Evolutionary conservation across 2,113 vertebrate genomes (phyloP), one percentile per base, ranked within the genome.

Genomic region (Forbesichthys papilliferus): DNA sequence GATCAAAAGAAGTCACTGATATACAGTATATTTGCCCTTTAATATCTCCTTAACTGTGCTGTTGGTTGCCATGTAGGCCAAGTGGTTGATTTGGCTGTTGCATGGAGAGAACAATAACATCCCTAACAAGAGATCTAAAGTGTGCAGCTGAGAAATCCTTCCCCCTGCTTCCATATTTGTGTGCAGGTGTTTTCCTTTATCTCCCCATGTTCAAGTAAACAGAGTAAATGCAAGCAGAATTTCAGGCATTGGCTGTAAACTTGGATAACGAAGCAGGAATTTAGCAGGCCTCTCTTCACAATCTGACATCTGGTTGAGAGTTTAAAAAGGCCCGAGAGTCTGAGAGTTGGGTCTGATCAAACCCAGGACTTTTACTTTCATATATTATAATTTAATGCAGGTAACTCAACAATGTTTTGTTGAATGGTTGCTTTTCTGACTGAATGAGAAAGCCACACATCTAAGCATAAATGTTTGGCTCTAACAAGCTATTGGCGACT

Each of bases 201-300:
- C 68, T 75, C 46, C 8, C 33, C 7, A 11, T 66, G 69, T 61
- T 62, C 18, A 54, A 46, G 63, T 1, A 69, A 63, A 61, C 68
- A 59, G 59, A 63, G 74, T 67, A 66, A 20, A 67, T 66, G 65
- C 57, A 64, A 64, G 54, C 68, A 64, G 72, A 73, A 73, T 72
- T 78, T 66, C 70, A 78, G 68, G 61, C 53, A 48, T 16, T 55
- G 61, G 68, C 78, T 79, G 62, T 76, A 81, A 83, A 85, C 57
- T 60, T 48, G 60, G 64, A 68, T 54, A 69, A 63, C 67, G 62
- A 84, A 84, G 68, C 48, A 74, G 66, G 69, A 82, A 84, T 84
- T 81, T 74, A 63, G 75, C n/a, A 10, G 46, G 48, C 52, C 54
- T 63, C 36, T 57, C 7, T 56, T 51, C 34, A 58, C 18, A 9